These are phyloP conservation scores for Anguilla japonica DNA, from an alignment of 2,113 vertebrate genomes.

Conservation along the genomic window DNA sequence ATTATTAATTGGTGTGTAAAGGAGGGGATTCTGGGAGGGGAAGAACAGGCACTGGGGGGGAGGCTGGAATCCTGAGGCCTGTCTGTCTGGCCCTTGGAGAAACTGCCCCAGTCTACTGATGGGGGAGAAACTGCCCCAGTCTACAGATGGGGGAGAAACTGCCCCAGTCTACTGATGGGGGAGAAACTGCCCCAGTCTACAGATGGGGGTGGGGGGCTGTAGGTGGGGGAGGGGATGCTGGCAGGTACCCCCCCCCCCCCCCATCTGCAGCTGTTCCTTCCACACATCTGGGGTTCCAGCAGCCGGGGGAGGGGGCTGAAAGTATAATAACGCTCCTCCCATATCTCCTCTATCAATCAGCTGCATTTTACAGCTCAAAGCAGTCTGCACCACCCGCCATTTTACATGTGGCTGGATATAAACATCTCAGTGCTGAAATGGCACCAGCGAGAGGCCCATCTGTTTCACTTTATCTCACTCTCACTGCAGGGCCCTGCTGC, in stretches of 20 bases:
- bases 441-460: neutral
- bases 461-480: neutral
- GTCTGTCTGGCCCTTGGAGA: slow-evolving; percentile 41
- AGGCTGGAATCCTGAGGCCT: slow-evolving; percentile 39
- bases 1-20: slow-evolving; percentile 49
- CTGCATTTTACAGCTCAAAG: neutral
- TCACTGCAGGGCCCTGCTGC: neutral
- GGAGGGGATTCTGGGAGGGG: slow-evolving; percentile 14
- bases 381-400: neutral
- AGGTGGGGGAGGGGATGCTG: slow-evolving; percentile 25
- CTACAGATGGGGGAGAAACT: neutral
- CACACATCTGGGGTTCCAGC: slow-evolving; percentile 29
- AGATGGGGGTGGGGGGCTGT: neutral
- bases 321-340: neutral
- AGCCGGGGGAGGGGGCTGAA: slow-evolving; percentile 15
- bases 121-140: neutral
- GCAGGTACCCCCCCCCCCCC: slow-evolving; percentile 32
- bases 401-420: neutral
- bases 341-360: neutral
- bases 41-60: slow-evolving; percentile 20
- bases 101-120: neutral
- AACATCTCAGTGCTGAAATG: neutral
- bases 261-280: slow-evolving; percentile 45
- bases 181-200: neutral
- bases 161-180: neutral